phyloP scores from a whole-genome alignment of 1,140 invertebrate species.

The Drosophila pectinifera region DNA sequence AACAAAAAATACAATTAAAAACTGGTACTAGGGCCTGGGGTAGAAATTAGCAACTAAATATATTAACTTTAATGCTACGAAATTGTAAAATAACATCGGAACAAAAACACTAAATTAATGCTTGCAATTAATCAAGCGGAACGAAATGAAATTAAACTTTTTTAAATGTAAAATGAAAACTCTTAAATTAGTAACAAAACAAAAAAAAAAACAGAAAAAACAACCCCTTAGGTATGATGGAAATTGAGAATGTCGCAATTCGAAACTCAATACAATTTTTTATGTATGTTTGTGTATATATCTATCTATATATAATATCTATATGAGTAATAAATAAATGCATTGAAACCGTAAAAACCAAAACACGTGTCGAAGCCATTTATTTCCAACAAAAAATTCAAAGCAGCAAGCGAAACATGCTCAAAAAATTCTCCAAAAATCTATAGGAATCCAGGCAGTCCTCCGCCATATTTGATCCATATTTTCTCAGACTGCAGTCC shows the following conservation, averaged over 20 bases:
- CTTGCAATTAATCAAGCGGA: constrained; percentile 41
- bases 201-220: constrained; percentile 20
- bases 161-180: constrained; percentile 67
- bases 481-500: constrained; percentile 31
- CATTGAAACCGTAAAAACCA: constrained; percentile 67
- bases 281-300: constrained; percentile 82
- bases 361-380: constrained; percentile 45
- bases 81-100: constrained; percentile 55
- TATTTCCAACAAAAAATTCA: constrained; percentile 44
- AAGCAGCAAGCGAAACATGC: constrained; percentile 61
- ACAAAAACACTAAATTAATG: constrained; percentile 57
- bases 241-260: constrained; percentile 50
- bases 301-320: constrained; percentile 64
- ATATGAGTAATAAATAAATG: constrained; percentile 79
- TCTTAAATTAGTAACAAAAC: constrained; percentile 24
- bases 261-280: constrained; percentile 65
- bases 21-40: constrained; percentile 77
- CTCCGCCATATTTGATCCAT: constrained; percentile 16
- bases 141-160: constrained; percentile 53
- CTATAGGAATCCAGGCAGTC: constrained; percentile 3
- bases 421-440: constrained; percentile 39
- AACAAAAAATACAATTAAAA: constrained; percentile 29
- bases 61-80: constrained; percentile 48
- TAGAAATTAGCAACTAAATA: constrained; percentile 62
- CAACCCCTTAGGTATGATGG: constrained; percentile 53